A percentile compares a stretch with the other conserved stretches of the same genome.
Evolutionary conservation across 2,113 vertebrate genomes (phyloP).

Genomic region (Gasterosteus nipponicus): DNA sequence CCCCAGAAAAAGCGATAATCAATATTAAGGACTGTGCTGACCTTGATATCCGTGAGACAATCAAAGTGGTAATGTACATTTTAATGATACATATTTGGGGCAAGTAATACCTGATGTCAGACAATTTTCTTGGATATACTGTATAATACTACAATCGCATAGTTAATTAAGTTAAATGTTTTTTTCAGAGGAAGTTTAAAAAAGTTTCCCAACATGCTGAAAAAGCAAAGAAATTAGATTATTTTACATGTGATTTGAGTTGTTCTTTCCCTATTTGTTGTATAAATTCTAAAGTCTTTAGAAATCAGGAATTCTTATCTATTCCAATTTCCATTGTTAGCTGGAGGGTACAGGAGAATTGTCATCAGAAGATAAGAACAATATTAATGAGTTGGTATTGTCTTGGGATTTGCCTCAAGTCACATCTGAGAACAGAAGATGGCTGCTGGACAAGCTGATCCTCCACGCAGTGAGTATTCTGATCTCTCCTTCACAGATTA

Average conservation of each 20-base stretch:
- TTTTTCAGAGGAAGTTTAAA: too few relatives aligned
- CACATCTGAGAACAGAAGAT: constrained; percentile 1
- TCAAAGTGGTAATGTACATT: too few relatives aligned
- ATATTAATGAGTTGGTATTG: neutral
- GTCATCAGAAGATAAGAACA: neutral
- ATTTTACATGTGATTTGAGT: neutral
- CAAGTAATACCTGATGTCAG: neutral
- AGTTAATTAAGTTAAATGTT: too few relatives aligned
- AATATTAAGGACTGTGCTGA: too few relatives aligned
- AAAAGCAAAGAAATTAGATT: too few relatives aligned
- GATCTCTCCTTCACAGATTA: too few relatives aligned
- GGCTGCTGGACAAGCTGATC: neutral
- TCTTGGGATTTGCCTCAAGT: neutral
- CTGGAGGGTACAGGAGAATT: neutral
- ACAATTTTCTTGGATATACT: too few relatives aligned
- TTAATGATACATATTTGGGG: neutral
- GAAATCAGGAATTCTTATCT: neutral
- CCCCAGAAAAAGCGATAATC: too few relatives aligned
- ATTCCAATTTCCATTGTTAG: neutral
- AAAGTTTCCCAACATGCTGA: too few relatives aligned
- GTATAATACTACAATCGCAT: too few relatives aligned
- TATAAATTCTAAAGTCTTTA: neutral
- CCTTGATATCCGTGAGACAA: too few relatives aligned
- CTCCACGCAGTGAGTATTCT: too few relatives aligned
- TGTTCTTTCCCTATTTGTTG: neutral